These are phyloP conservation scores for Hemichromis elongatus DNA, from an alignment of 2,113 vertebrate species.

Conservation along the genomic window DNA sequence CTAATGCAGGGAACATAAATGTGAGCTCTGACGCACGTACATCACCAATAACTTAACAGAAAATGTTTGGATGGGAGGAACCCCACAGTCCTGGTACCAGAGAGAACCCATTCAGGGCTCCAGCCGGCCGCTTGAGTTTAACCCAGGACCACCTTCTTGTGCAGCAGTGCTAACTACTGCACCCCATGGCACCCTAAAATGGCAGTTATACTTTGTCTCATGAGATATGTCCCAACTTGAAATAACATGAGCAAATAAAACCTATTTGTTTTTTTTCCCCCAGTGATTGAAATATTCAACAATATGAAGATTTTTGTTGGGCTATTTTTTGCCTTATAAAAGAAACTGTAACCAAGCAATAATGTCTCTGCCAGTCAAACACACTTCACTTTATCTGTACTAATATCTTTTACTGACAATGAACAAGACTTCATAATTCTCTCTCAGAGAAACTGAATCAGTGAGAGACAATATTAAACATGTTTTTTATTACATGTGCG, in stretches of 20 bases:
- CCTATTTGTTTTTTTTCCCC: too few species aligned
- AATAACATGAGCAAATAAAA: too few species aligned
- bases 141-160: too few species aligned
- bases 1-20: background rate
- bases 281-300: background rate
- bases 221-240: too few species aligned
- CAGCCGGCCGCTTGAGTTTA: background rate
- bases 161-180: too few species aligned
- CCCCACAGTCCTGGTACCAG: background rate
- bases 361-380: conserved; percentile 45
- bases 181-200: too few species aligned
- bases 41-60: background rate
- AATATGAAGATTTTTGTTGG: background rate
- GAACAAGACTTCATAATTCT: conserved; percentile 22
- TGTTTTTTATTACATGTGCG: conserved; percentile 46
- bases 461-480: conserved; percentile 43
- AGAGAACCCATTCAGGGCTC: background rate
- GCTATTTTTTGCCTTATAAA: background rate
- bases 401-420: conserved; percentile 40
- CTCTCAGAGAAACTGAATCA: conserved; percentile 13
- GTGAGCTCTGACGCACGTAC: background rate
- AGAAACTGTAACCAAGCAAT: conserved; percentile 34
- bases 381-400: conserved; percentile 37
- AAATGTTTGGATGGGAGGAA: background rate
- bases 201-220: too few species aligned